phyloP scores from a whole-genome alignment of 2,113 vertebrate species.

The Takifugu flavidus region DNA sequence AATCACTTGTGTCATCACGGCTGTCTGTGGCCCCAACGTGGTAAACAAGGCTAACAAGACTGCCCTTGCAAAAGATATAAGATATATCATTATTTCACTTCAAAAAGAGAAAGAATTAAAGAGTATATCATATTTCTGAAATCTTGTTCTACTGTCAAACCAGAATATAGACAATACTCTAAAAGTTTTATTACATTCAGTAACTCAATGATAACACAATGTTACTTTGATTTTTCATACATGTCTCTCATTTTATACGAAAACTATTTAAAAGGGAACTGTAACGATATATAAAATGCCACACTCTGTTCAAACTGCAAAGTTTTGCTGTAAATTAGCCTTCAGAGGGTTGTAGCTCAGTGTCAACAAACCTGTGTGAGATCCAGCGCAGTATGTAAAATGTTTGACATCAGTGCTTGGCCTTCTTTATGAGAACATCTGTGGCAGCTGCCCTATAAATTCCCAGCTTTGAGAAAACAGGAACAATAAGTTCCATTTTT shows the following conservation, averaged over 20 bases:
- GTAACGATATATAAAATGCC: too few relatives aligned
- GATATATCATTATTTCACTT: background rate
- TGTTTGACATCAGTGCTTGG: conserved; percentile 77
- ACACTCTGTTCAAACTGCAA: conserved; percentile 20
- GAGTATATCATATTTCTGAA: background rate
- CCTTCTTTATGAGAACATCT: conserved; percentile 77
- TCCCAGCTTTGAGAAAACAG: conserved; percentile 69
- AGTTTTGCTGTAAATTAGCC: conserved; percentile 43
- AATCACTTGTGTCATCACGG: conserved; percentile 66
- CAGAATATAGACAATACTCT: background rate
- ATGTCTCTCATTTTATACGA: too few relatives aligned
- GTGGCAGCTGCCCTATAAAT: conserved; percentile 78
- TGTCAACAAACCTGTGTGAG: conserved; percentile 66
- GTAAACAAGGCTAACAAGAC: conserved; percentile 9
- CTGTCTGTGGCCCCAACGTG: conserved; percentile 38
- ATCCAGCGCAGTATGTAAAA: conserved; percentile 69
- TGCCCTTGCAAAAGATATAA: conserved; percentile 36
- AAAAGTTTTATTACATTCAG: too few relatives aligned
- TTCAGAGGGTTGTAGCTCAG: conserved; percentile 49
- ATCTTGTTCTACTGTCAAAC: background rate
- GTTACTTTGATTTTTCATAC: too few relatives aligned
- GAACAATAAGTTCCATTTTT: conserved; percentile 76
- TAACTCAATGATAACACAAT: too few relatives aligned
- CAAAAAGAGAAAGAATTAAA: background rate
- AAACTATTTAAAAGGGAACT: too few relatives aligned